These are phyloP conservation scores for Todiramphus saurophagus DNA, from an alignment of 2,113 vertebrate genomes.

Conservation along the genomic window DNA sequence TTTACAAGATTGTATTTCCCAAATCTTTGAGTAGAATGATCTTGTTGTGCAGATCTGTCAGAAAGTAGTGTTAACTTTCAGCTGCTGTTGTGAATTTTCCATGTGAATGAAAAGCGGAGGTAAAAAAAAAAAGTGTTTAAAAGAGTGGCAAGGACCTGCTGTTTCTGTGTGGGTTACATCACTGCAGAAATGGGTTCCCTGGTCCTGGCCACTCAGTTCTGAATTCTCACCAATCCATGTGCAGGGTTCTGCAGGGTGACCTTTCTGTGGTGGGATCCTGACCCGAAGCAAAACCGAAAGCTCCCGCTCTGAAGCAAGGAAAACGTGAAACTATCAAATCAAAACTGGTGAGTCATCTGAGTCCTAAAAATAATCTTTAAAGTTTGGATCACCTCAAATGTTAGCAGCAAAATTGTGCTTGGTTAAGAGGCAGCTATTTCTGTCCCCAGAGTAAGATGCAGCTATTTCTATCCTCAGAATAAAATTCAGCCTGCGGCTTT, in stretches of 20 bases:
- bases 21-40: background rate
- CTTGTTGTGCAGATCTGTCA: background rate
- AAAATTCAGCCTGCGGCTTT: background rate
- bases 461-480: background rate
- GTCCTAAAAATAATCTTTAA: background rate
- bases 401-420: background rate
- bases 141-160: background rate
- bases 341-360: background rate
- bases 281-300: background rate
- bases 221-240: background rate
- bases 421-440: background rate
- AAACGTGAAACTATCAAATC: background rate
- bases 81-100: background rate
- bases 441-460: background rate
- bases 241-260: background rate
- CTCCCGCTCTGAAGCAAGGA: background rate
- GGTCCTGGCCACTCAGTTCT: background rate
- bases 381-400: background rate
- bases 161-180: background rate
- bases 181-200: background rate
- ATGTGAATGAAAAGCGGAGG: background rate
- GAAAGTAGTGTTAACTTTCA: background rate
- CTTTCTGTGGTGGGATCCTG: background rate
- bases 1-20: background rate
- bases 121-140: background rate